Evolutionary conservation across 2,113 vertebrate species (phyloP).

Genomic region (Fregetta grallaria): DNA sequence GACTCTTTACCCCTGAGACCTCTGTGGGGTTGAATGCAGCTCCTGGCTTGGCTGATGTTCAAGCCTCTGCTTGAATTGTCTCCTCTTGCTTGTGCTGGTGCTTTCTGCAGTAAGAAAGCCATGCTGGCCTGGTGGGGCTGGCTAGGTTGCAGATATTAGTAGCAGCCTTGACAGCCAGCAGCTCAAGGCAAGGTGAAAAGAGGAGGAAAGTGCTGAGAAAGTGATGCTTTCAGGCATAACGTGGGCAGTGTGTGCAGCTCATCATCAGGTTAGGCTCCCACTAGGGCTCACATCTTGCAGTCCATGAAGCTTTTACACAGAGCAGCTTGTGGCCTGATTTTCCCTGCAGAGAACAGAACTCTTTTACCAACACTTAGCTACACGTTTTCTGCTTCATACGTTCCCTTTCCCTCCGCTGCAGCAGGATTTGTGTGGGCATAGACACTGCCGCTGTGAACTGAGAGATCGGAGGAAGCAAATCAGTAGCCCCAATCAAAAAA

Average conservation of each 20-base stretch:
- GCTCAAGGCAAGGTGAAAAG: not conserved
- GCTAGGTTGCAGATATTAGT: not conserved
- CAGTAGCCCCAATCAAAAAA: not conserved
- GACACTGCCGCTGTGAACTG: not conserved
- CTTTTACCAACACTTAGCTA: not conserved
- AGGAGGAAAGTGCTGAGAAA: not conserved
- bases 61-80: not conserved
- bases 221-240: not conserved
- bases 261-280: not conserved
- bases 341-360: slow-evolving; percentile 41
- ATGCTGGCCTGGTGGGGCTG: rapidly evolving
- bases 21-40: not conserved
- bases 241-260: slow-evolving; percentile 22
- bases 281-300: slow-evolving; percentile 3
- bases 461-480: not conserved
- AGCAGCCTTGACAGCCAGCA: not conserved
- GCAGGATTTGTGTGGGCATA: not conserved
- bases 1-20: not conserved
- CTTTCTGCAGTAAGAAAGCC: not conserved
- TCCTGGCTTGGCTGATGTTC: not conserved
- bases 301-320: slow-evolving; percentile 16
- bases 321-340: slow-evolving; percentile 66
- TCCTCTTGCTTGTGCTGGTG: not conserved
- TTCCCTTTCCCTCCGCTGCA: not conserved
- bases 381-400: not conserved